Base-by-base conservation (phyloP, 2,113 vertebrate species). In the Thamnaconus septentrionalis region DNA sequence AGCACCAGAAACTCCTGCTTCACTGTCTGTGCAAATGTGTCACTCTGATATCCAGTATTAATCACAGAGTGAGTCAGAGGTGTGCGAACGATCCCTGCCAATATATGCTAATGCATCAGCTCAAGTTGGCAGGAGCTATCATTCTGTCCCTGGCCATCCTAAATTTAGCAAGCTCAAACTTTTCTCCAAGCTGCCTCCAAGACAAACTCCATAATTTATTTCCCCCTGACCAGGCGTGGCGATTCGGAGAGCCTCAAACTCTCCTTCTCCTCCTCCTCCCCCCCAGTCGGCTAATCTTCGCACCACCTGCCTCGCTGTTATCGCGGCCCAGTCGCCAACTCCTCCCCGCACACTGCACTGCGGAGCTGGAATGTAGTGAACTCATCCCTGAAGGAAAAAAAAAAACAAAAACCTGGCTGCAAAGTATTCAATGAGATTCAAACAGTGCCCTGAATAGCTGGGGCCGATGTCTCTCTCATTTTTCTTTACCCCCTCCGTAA, bases 371-470 rank as follows among this genome's bases (percentile, higher is more conserved):
- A 62, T 53, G 6, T n/a, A 41, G 72, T 59, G 59, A 68, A 62
- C 48, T n/a, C 43, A 11, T 49, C 69, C 49, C 18, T 31, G 18
- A 31, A 31, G 18, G 18, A 31, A 31, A 31, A 31, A 31, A 31
- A 31, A 31, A 31, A 31, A 31, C 65, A 43, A 65, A 73, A 76
- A 79, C 56, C 75, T 52, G 64, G 56, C 61, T 8, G 52, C 52
- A 60, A 54, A 70, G 64, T 11, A 54, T 70, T 54, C 47, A 12
- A 57, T 62, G 45, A 60, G 63, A 73, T 77, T 81, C 54, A 61
- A 75, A 64, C 49, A 11, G 53, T 44, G 56, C 64, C 71, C 74
- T 55, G 77, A 83, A 85, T 87, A 85, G 72, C 76, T 56, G 49
- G 10, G 49, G 68, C 51, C 11, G 3, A 79, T 71, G 64, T 44